Percentiles rank a stretch among this genome's conserved stretches.
phyloP scores from a whole-genome alignment of 2,797 vertebrate species.

The Gallinago nigripennis region DNA sequence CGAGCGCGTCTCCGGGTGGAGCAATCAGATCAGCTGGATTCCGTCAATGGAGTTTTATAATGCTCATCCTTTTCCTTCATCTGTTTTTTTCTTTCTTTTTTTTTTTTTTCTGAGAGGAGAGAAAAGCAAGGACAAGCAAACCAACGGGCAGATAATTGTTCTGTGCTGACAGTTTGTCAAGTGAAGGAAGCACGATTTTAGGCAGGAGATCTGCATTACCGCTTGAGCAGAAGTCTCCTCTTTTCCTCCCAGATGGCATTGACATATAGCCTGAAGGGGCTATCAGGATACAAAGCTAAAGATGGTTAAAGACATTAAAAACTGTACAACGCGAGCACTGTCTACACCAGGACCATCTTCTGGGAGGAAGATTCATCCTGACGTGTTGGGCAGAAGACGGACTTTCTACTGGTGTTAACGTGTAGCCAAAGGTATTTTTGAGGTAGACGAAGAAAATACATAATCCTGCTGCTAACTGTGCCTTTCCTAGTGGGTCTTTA shows the following conservation, averaged over 20 bases:
- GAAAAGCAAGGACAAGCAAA: not conserved
- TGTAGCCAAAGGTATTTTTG: not conserved
- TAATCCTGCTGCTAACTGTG: not conserved
- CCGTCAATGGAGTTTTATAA: not conserved
- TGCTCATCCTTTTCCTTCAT: not conserved
- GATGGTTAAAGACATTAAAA: constrained; percentile 66
- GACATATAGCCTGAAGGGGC: constrained; percentile 62
- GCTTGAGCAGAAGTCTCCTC: constrained; percentile 41
- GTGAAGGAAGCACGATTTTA: constrained; percentile 26
- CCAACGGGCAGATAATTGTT: constrained; percentile 41
- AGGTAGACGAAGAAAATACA: not conserved
- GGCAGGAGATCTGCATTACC: not conserved
- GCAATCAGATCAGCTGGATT: not conserved
- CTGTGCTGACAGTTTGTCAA: constrained; percentile 48
- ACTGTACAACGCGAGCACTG: constrained; percentile 15
- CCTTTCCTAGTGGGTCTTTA: constrained; percentile 15
- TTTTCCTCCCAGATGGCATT: constrained; percentile 55
- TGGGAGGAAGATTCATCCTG: constrained; percentile 27
- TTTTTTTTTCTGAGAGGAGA: not conserved
- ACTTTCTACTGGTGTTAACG: not conserved
- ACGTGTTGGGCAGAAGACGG: not conserved
- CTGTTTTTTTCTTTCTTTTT: not conserved
- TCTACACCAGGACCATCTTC: not conserved
- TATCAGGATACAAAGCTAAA: constrained; percentile 57
- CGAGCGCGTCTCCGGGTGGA: not conserved